Base-by-base conservation (phyloP, 2,113 vertebrate species). In the Galeopterus variegatus region DNA sequence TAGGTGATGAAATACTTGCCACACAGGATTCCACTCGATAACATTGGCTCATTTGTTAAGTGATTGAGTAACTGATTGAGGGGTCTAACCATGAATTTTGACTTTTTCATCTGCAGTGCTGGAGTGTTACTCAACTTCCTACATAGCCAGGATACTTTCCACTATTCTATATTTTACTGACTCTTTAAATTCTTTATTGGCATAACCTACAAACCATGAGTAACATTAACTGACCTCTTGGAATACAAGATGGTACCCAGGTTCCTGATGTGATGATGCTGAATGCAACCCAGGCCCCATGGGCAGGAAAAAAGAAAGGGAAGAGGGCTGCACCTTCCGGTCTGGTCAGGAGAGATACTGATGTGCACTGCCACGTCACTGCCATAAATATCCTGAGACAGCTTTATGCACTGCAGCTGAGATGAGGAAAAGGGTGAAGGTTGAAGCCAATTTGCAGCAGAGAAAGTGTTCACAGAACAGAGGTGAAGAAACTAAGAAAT, bases 301-400 rank as follows among this genome's bases (percentile, higher is more conserved):
- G 21, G 13, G 10, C 5, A 48, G 28, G 24, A 36, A 21, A 17
- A 8, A 19, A 3, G 65, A 23, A 88, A 21, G 0, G 5, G 14
- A 15, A 0, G 6, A 31, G 1, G 31, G 12, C 8, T 11, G 2
- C 1, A 18, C 3, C 24, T 12, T 50, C 19, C 14, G 1, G 24
- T 36, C 8, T 9, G 24, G 21, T 23, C 9, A 19, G 18, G 12
- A 33, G 33, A 67, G 21, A 21, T 10, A 4, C 4, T 19, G 36
- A 50, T 6, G 17, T 6, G 6, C 54, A 36, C 26, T 0, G 2
- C 13, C 5, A 19, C 0, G 18, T 4, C 56, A 24, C 11, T 21
- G 31, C 19, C 26, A 4, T 7, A 60, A 52, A n/a, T 5, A 15
- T 10, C 52, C 26, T 17, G 33, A 79, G 50, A 11, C 26, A 88